Base-by-base conservation (phyloP, 2,797 vertebrate species). In the Rhabdomys pumilio region DNA sequence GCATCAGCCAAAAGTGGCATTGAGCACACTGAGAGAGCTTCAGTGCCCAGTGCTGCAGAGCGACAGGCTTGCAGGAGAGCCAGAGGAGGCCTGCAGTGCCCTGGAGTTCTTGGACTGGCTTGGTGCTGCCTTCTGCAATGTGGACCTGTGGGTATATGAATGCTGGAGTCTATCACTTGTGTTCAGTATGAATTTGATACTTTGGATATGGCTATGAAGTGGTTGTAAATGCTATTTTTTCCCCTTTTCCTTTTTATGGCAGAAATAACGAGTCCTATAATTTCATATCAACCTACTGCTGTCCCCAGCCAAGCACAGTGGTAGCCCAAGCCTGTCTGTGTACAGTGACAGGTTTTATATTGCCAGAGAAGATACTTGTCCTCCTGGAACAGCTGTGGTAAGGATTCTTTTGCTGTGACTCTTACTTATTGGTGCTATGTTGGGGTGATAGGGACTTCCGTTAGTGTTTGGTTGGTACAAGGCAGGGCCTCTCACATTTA, bases 51-150 rank as follows among this genome's bases (percentile, higher is more conserved):
- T 98, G 88, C 97, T 99, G 67, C 96, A 97, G 90, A 98, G 98
- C 75, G 94, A 96, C 0, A 98, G 98, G 84, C 98, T 99, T 1
- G 87, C 94, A 22, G 99, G 99, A n/a, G 90, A 98, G 41, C 95
- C 97, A 0, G 98, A 97, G 29, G 97, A 90, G 41, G 98, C 99
- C 50, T 99, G 99, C 98, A 98, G 99, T 44, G 97, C 99, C 0
- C 98, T 98, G 14, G 98, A 98, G 89, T 97, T 99, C 61, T 98
- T 99, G 81, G 99, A 99, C 92, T 99, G 99, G 99, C 98, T 99
- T 0, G 99, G 99, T 2, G 99, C 99, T 0, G 98, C 99, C 96
- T 98, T 98, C 53, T 98, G 98, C 14, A 94, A 98, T 1, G 97
- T 99, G 4, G 97, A 93, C 93, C 98, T 99, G 99, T 99, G 96